Evolutionary conservation across 2,797 vertebrate species (phyloP).

Genomic region (Craterocephalus amniculus): DNA sequence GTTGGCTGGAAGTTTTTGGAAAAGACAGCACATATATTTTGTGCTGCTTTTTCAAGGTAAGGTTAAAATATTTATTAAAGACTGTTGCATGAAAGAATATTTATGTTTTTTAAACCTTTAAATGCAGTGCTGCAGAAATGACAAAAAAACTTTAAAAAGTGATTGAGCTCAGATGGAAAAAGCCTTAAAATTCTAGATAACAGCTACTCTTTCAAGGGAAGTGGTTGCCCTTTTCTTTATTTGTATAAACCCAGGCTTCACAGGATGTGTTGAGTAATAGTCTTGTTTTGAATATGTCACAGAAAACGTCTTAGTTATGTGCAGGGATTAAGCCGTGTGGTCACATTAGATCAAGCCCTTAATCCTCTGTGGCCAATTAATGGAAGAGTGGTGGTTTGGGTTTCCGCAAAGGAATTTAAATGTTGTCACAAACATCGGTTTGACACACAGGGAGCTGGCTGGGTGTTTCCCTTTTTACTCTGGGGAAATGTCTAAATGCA

Average conservation of each 20-base stretch:
- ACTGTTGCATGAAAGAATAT: background rate
- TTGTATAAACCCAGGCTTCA: conserved; percentile 4
- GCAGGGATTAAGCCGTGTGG: conserved; percentile 35
- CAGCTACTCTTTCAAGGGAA: background rate
- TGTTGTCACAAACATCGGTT: conserved; percentile 40
- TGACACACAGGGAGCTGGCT: conserved; percentile 47
- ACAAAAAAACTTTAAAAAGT: background rate
- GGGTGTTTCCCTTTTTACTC: conserved; percentile 16
- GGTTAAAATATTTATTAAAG: background rate
- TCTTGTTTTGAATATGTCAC: conserved; percentile 51
- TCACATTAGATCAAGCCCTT: conserved; percentile 44
- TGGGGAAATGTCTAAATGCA: conserved; percentile 2
- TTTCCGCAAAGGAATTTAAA: conserved; percentile 39
- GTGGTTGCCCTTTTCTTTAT: background rate
- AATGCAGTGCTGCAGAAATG: background rate
- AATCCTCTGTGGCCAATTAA: conserved; percentile 68
- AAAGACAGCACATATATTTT: background rate
- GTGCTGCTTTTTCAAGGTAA: background rate
- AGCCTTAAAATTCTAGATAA: conserved; percentile 1
- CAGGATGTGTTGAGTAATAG: conserved; percentile 10
- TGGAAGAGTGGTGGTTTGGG: conserved; percentile 31
- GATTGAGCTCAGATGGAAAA: conserved; percentile 24
- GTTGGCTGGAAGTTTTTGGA: background rate
- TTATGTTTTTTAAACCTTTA: background rate
- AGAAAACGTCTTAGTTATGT: conserved; percentile 45